Conservation (phyloP, 2,797 vertebrate genomes). For the Channallabes apus region DNA sequence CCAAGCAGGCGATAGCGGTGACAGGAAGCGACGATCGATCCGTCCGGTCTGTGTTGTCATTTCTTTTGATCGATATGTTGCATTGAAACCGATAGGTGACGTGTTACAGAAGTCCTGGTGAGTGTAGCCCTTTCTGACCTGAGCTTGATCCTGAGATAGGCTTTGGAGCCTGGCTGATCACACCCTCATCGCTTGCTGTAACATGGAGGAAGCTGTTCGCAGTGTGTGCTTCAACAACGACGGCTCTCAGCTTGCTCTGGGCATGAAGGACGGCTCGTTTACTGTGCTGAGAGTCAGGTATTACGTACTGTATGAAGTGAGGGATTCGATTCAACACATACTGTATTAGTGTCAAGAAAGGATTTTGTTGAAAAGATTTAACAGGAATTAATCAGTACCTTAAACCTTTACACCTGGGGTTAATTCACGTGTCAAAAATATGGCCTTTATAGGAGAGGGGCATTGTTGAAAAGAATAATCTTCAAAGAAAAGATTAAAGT, state of each 20-base stretch:
- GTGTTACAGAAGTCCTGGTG: background rate
- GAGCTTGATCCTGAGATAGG: constrained; percentile 60
- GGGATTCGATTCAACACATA: background rate
- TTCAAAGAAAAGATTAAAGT: too few species aligned
- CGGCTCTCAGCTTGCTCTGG: constrained; percentile 90
- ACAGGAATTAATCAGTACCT: background rate
- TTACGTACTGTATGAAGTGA: too few species aligned
- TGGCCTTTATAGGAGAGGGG: too few species aligned
- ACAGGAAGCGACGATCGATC: constrained; percentile 94
- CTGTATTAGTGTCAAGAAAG: background rate
- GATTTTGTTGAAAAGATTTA: background rate
- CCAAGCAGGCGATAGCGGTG: constrained; percentile 91
- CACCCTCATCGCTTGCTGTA: constrained; percentile 90
- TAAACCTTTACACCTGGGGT: background rate
- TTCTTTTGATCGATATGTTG: background rate
- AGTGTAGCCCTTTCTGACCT: background rate
- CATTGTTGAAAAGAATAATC: too few species aligned
- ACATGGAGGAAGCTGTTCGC: constrained; percentile 93
- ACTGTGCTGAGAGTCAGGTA: constrained; percentile 93
- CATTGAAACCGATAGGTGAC: background rate
- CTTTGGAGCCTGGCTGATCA: constrained; percentile 93
- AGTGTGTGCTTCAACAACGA: constrained; percentile 91
- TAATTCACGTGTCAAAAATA: background rate
- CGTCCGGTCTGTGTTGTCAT: constrained; percentile 76
- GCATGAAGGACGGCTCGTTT: constrained; percentile 98